phyloP scores from a whole-genome alignment of 30 jellyfish, hydroid and myxozoan species.

The Cassiopea andromeda region DNA sequence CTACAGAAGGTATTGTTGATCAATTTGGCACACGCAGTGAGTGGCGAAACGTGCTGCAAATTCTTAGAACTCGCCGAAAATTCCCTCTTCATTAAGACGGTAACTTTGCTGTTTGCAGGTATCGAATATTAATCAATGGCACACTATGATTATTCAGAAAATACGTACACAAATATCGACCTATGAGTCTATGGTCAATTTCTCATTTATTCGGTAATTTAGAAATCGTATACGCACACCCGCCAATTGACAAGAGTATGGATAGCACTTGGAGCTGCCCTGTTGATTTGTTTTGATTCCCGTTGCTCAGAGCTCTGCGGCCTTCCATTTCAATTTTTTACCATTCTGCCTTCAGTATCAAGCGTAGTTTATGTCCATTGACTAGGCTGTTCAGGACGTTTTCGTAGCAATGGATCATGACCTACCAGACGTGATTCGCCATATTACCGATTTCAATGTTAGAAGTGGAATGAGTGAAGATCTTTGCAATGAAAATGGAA shows the following conservation, averaged over 20 bases:
- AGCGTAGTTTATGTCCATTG: no score
- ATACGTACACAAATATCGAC: not conserved
- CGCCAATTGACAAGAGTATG: not conserved
- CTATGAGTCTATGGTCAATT: not conserved
- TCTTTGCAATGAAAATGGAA: not conserved
- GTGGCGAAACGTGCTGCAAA: no score
- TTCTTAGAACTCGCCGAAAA: no score
- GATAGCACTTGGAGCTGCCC: slow-evolving; percentile 16
- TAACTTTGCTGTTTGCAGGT: no score
- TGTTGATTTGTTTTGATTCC: not conserved
- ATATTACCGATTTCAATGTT: not conserved
- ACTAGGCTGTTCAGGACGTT: not conserved
- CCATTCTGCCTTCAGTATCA: no score
- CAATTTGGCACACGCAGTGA: no score
- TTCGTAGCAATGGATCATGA: not conserved
- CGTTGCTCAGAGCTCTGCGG: not conserved
- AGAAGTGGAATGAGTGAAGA: not conserved
- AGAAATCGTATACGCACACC: slow-evolving; percentile 18
- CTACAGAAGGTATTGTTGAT: no score
- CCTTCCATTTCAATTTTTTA: not conserved
- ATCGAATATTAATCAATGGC: no score
- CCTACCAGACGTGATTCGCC: not conserved
- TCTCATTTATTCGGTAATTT: not conserved
- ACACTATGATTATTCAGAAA: not conserved
- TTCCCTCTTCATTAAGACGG: no score